Percentiles rank a stretch among this genome's conserved stretches.
These are phyloP conservation scores for Megalops cyprinoides DNA, from an alignment of 2,797 vertebrate species.

Conservation along the genomic window DNA sequence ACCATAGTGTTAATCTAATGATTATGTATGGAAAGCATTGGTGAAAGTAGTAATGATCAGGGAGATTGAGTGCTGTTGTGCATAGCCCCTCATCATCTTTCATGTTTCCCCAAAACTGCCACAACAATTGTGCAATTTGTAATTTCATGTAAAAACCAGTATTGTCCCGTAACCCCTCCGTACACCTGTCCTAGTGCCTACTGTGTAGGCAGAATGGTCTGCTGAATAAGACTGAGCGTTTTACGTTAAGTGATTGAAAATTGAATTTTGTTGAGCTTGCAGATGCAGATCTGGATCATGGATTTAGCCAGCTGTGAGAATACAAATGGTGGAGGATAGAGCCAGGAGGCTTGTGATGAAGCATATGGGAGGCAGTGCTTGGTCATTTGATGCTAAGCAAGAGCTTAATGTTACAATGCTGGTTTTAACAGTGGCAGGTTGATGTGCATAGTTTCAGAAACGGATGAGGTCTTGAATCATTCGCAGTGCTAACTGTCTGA, in stretches of 20 bases:
- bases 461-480: neutral
- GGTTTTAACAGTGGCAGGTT: constrained; percentile 6
- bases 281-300: neutral
- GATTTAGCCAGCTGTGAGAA: constrained; percentile 12
- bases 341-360: constrained; percentile 1
- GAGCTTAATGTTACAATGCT: constrained; percentile 5
- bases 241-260: neutral
- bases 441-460: constrained; percentile 2
- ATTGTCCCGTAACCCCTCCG: neutral
- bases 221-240: neutral
- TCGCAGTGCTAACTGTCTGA: neutral
- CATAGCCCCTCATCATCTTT: neutral
- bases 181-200: constrained; percentile 17
- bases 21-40: neutral
- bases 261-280: neutral
- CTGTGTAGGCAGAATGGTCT: constrained; percentile 32
- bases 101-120: neutral
- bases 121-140: neutral
- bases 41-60: neutral
- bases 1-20: neutral
- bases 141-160: constrained; percentile 12
- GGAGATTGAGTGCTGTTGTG: neutral
- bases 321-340: neutral
- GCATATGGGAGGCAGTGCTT: neutral
- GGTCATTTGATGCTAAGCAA: neutral